These are phyloP conservation scores for Sciurus niger DNA, from an alignment of 2,113 vertebrate genomes.

Conservation along the genomic window DNA sequence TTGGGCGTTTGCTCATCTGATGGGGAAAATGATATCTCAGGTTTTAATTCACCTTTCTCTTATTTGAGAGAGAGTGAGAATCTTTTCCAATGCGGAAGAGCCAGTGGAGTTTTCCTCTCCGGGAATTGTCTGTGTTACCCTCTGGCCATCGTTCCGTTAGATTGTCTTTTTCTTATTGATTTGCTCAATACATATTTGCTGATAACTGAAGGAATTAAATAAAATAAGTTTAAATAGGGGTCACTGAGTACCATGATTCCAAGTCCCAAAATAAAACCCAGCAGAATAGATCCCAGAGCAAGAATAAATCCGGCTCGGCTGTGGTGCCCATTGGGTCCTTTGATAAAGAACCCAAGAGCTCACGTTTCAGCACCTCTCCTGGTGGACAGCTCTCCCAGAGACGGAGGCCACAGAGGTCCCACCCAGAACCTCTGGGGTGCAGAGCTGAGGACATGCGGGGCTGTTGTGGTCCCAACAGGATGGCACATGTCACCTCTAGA, in stretches of 20 bases:
- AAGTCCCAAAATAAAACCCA: not conserved
- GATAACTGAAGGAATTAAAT: constrained; percentile 34
- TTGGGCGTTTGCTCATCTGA: not conserved
- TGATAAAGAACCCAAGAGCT: not conserved
- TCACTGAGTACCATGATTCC: not conserved
- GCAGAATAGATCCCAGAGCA: not conserved
- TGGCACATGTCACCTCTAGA: not conserved
- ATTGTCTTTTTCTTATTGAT: constrained; percentile 5
- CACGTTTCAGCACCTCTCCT: not conserved
- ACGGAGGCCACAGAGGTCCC: not conserved
- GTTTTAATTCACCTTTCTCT: constrained; percentile 50
- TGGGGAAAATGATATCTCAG: not conserved
- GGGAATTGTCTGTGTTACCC: not conserved
- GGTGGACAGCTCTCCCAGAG: not conserved
- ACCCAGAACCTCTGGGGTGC: not conserved
- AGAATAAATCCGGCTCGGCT: not conserved
- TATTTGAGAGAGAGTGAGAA: not conserved
- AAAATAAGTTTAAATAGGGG: not conserved
- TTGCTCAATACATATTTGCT: not conserved
- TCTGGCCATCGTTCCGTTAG: not conserved
- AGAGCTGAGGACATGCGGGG: not conserved
- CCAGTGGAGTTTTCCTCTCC: constrained; percentile 20
- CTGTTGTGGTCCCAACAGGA: rapidly evolving
- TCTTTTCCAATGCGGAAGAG: not conserved
- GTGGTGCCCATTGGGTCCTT: not conserved